Evolutionary conservation across 2,888 invertebrate genomes (phyloP), one percentile per base, ranked within the genome.

Genomic region (Trichacis sp.): DNA sequence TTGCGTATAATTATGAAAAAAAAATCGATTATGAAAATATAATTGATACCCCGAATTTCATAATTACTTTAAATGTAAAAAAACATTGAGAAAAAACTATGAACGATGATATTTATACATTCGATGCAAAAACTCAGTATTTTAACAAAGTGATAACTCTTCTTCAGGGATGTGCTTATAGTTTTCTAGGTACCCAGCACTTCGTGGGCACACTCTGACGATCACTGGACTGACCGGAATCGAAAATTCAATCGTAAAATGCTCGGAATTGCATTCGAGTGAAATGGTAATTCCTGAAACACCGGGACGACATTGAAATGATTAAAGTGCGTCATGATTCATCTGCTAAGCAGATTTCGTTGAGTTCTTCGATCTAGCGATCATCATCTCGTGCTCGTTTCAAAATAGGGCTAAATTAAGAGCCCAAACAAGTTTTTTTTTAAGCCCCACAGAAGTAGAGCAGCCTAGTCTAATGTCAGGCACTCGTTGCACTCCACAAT

Each of bases 381-480:
- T 50, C 55, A 65, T 68, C 71, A 65, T 71, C 68, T 63, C 46
- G 61, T 55, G 69, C 58, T 45, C 20, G 38, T n/a, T n/a, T n/a
- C n/a, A n/a, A 38, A 30, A 42, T 38, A 36, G 63, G 38, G 29
- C 43, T 43, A 42, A n/a, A 9, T 24, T 17, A 52, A 18, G 51
- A 52, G 38, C 48, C 47, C 30, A 50, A 65, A 64, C 50, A 53
- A 67, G 53, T 42, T 55, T n/a, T n/a, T n/a, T n/a, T n/a, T n/a
- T n/a, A n/a, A n/a, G n/a, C 57, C 50, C 46, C 14, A 38, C 36
- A 48, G 68, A 73, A 79, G 81, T 80, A 78, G 81, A 74, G 74
- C 73, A 77, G 74, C 72, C 73, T 75, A 74, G 75, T 77, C 78
- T 76, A 68, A 58, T 54, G 77, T 75, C 79, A 74, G 79, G 65